Evolutionary conservation across 2,888 invertebrate genomes (phyloP), one percentile per base, ranked within the genome.

Genomic region (Eristalinus sepulchralis): DNA sequence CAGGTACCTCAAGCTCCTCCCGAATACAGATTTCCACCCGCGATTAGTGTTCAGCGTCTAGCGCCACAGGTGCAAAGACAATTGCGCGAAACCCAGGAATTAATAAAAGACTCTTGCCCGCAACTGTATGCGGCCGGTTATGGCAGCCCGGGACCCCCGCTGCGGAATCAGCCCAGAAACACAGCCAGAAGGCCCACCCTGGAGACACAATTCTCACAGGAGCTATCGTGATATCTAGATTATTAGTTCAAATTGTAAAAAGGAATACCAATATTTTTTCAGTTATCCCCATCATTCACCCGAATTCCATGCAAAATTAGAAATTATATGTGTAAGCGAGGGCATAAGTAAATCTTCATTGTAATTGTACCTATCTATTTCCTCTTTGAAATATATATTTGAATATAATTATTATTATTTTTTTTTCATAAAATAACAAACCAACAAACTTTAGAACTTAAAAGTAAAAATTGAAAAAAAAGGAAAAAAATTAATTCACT

Each of bases 221-320:
- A 93, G 91, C 91, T 92, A 90, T 93, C 93, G 93, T 93, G 93
- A 93, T 93, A 93, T 92, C 91, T 93, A 92, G 91, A 93, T 90
- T 91, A 92, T 89, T 92, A 91, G 90, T 88, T 89, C 81, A 88
- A 88, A 80, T 86, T 88, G 78, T 85, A 82, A 82, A 85, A 88
- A 83, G 64, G 36, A 80, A 72, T 64, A 47, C 36, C 11, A 81
- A 75, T 71, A 73, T 57, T 22, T 57, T 57, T 64, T 81, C 64
- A 75, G 77, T 83, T 78, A 77, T 59, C 59, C 62, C 62, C 63
- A 68, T 75, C 78, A 79, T 75, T 83, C 66, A 75, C 73, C 79
- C 63, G 17, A 64, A 39, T 39, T 47, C 24, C 66, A 22, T 59
- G 70, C 73, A 47, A 33, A 66, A 70, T 39, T 83, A 73, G 20